These are phyloP conservation scores for Phalera bucephala DNA, from an alignment of 2,888 invertebrate genomes.

Conservation along the genomic window DNA sequence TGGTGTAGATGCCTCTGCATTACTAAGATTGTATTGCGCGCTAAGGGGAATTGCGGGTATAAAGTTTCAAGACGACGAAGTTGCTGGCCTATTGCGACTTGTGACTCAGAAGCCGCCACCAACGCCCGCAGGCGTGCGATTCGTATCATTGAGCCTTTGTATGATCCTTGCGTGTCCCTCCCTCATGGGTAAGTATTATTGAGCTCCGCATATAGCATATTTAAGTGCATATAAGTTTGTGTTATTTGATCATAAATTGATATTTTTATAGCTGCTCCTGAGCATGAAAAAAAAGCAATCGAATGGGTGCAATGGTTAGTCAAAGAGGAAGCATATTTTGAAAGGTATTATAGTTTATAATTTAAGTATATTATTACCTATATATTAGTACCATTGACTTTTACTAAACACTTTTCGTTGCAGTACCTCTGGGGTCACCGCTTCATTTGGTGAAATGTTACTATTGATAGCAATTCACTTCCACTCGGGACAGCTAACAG, in stretches of 20 bases:
- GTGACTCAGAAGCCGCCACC: constrained; percentile 94
- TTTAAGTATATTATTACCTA: no score
- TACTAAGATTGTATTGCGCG: constrained; percentile 95
- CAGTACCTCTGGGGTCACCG: constrained; percentile 91
- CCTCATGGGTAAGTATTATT: constrained; percentile 83
- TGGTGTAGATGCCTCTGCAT: constrained; percentile 93
- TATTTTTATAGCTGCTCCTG: constrained; percentile 78
- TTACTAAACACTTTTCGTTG: no score
- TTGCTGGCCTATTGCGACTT: constrained; percentile 90
- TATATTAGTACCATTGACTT: no score
- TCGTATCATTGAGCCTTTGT: constrained; percentile 95
- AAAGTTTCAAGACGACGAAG: constrained; percentile 96
- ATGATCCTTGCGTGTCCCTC: constrained; percentile 97
- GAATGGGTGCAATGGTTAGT: constrained; percentile 98
- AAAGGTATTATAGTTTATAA: no score
- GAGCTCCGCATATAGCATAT: no score
- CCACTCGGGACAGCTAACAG: constrained; percentile 96
- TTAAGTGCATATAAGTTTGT: not conserved
- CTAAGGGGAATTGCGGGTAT: constrained; percentile 95
- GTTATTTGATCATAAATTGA: constrained; percentile 1
- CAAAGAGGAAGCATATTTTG: constrained; percentile 94
- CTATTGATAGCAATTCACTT: constrained; percentile 98
- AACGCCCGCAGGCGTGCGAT: constrained; percentile 95
- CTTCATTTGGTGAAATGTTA: constrained; percentile 97
- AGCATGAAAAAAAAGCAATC: constrained; percentile 93